Evolutionary conservation across 2,888 invertebrate species (phyloP), one percentile per base, ranked within the genome.

Genomic region (Apotomis turbidana): DNA sequence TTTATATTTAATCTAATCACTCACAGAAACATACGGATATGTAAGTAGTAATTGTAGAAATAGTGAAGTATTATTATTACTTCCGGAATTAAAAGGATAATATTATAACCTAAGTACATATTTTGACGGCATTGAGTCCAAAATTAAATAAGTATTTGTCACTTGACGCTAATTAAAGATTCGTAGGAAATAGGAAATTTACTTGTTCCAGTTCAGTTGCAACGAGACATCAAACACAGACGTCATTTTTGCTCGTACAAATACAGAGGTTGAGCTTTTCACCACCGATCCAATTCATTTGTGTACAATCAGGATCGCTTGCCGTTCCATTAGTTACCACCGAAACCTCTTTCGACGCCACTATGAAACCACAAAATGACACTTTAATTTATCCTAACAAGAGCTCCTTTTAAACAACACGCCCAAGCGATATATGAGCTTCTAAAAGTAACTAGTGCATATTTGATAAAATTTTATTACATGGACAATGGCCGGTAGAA

Each of bases 401-500:
- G 6, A 55, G 27, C n/a, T 46, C 4, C 1, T 55, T 46, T 55
- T 57, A 44, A 9, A 57, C 55, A 57, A 13, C 8, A 9, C 12
- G 27, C 15, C 27, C 9, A 10, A 46, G 3, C 12, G 27, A 44
- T 5, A 57, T 66, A 66, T 12, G 55, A 57, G 46, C 4, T 9
- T 8, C 8, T 9, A 57, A 12, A 55, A 66, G 27, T 46, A 10
- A 66, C 55, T n/a, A 6, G n/a, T 57, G 79, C 77, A 80, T 84
- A n/a, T 87, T 85, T 87, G 86, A 87, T 88, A 86, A 87, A 87
- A 90, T 90, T 87, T 87, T 87, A 88, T 86, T 82, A 83, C 81
- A 78, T 76, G 80, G 79, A 86, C 87, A 87, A 89, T 88, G 83
- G 80, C 79, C 79, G 78, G 76, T 79, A 80, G 78, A 86, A 88